A percentile compares a stretch with the other conserved stretches of the same genome.
These are phyloP conservation scores for Diarsia mendica DNA, from an alignment of 2,888 invertebrate species.

Conservation along the genomic window DNA sequence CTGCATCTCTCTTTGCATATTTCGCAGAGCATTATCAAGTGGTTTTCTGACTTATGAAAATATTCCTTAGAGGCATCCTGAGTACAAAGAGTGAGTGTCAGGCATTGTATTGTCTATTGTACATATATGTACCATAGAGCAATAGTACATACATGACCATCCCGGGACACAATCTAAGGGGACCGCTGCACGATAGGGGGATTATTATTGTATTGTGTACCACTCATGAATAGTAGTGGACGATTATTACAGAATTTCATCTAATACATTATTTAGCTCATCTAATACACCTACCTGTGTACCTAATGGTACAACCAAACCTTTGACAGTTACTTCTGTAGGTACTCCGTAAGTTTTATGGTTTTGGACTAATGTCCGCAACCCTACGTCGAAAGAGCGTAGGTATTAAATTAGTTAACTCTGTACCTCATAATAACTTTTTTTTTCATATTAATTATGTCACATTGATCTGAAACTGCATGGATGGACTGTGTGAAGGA, in stretches of 20 bases:
- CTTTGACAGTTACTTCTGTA: background rate
- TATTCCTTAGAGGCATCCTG: background rate
- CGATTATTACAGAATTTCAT: background rate
- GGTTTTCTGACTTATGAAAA: background rate
- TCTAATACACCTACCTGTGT: too few relatives aligned
- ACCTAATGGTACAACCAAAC: background rate
- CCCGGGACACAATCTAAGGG: constrained; percentile 25
- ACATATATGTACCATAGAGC: background rate
- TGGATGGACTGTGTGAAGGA: too few relatives aligned
- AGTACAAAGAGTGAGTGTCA: too few relatives aligned
- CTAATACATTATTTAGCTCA: background rate
- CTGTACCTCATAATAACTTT: too few relatives aligned
- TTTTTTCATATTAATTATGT: background rate
- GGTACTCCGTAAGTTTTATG: background rate
- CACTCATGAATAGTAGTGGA: constrained; percentile 29
- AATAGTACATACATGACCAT: constrained; percentile 23
- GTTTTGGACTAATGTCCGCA: too few relatives aligned
- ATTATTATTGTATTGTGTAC: constrained; percentile 17
- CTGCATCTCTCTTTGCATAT: background rate
- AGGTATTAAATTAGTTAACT: too few relatives aligned
- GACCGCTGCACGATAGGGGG: constrained; percentile 32
- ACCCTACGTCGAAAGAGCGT: too few relatives aligned
- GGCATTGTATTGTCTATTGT: background rate
- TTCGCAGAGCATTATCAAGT: background rate
- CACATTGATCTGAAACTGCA: too few relatives aligned